Evolutionary conservation across 1,140 invertebrate genomes (phyloP).

Genomic region (Helicorthomorpha holstii): DNA sequence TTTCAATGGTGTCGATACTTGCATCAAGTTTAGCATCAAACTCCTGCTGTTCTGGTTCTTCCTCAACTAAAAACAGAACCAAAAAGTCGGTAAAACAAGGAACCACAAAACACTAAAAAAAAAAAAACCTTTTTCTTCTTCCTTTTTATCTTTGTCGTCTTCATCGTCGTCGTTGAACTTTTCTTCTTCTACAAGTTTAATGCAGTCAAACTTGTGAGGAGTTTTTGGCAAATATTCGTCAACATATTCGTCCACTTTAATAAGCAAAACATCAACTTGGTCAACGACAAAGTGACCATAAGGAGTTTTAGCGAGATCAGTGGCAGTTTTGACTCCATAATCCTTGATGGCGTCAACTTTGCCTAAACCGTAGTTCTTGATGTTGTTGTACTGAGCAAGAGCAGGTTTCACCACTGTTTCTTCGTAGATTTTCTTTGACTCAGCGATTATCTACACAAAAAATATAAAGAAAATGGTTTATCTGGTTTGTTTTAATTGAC

Average conservation of each 20-base stretch:
- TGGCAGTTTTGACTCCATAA: background rate
- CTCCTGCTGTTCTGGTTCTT: too few relatives aligned
- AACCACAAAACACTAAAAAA: too few relatives aligned
- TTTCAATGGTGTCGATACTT: too few relatives aligned
- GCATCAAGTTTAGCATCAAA: too few relatives aligned
- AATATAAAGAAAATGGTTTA: background rate
- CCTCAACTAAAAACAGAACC: too few relatives aligned
- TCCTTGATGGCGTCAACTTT: background rate
- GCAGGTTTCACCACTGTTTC: background rate
- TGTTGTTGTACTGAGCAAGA: background rate
- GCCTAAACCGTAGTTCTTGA: background rate
- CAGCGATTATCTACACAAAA: slow-evolving; percentile 9
- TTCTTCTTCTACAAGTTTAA: too few relatives aligned
- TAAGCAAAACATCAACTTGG: background rate
- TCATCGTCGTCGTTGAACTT: too few relatives aligned
- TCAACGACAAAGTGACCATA: background rate
- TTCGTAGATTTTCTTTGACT: slow-evolving; percentile 5
- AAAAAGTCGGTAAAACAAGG: too few relatives aligned
- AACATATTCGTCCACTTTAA: background rate
- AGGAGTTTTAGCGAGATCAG: background rate
- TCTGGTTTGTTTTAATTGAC: too few relatives aligned
- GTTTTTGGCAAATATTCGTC: background rate
- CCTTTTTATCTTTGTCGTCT: too few relatives aligned
- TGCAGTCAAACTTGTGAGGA: background rate
- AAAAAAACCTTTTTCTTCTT: too few relatives aligned